These are phyloP conservation scores for Aradus depressus DNA, from an alignment of 2,888 invertebrate genomes.

Conservation along the genomic window DNA sequence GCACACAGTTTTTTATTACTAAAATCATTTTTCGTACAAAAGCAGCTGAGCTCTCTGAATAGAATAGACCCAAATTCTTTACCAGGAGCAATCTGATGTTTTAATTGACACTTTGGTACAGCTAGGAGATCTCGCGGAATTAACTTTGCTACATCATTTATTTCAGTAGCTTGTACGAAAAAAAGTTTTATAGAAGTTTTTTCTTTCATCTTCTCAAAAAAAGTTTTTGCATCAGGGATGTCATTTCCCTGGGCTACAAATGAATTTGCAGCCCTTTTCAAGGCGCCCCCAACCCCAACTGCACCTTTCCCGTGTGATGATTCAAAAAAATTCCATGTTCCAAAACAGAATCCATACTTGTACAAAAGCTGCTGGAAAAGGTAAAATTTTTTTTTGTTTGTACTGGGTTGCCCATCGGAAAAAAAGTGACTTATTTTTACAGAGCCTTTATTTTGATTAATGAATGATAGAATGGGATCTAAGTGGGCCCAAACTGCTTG, in stretches of 20 bases:
- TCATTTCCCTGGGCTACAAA: neutral
- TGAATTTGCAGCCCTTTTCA: slow-evolving; percentile 6
- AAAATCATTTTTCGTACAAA: slow-evolving; percentile 11
- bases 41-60: slow-evolving; percentile 3
- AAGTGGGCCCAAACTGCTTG: too few relatives aligned
- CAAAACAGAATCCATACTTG: slow-evolving; percentile 7
- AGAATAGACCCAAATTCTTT: neutral
- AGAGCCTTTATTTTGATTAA: too few relatives aligned
- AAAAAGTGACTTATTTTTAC: too few relatives aligned
- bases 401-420: too few relatives aligned
- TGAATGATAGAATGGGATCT: too few relatives aligned
- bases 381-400: too few relatives aligned
- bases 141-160: too few relatives aligned
- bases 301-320: slow-evolving; percentile 12
- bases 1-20: neutral
- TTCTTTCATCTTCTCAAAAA: neutral
- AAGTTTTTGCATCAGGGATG: slow-evolving; percentile 8
- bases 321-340: slow-evolving; percentile 11
- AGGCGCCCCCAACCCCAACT: slow-evolving; percentile 10
- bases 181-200: slow-evolving; percentile 4
- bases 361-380: too few relatives aligned
- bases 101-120: slow-evolving; percentile 1
- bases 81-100: slow-evolving; percentile 10
- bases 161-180: neutral
- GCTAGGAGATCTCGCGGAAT: slow-evolving; percentile 20